Evolutionary conservation across 2,797 vertebrate genomes (phyloP), one percentile per base, ranked within the genome.

Genomic region (Coregonus suidteri): DNA sequence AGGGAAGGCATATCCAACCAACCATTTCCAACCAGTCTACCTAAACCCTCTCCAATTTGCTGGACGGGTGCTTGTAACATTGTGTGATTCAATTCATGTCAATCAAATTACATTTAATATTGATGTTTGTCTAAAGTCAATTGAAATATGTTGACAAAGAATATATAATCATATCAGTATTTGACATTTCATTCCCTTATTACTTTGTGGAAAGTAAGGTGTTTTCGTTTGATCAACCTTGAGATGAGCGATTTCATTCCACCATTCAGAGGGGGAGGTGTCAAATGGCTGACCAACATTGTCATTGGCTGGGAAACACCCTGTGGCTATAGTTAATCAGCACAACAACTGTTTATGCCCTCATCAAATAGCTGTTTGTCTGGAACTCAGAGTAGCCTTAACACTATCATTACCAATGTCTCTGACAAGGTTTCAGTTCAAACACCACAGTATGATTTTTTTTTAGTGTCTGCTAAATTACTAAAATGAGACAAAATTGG

Each of bases 291-390:
- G 41, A 47, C 41, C 41, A 74, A 76, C 56, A 3, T 1, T 76
- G 59, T 73, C 68, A 64, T 25, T 15, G 5, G n/a, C 72, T 69
- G 80, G 53, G 56, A 54, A 54, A 54, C 7, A 18, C 53, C 68
- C 87, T 73, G 75, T 11, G 66, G 88, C 86, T 56, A n/a, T 4
- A 71, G 79, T 75, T 86, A 85, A 80, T 90, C 86, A 85, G 9
- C 68, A 37, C 51, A 59, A 75, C 62, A 25, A 67, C 25, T 25
- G 25, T 25, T 82, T 56, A 66, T 20, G 30, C 11, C 74, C 66
- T 77, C 83, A 86, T 87, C 86, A 90, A 89, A 89, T 77, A 78
- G 47, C 71, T 56, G 34, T 54, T 7, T 35, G 34, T 37, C 18
- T n/a, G 54, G 2, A 41, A 34, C 31, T 68, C 66, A 37, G 34